Conservation (phyloP, 2,113 vertebrate genomes). For the Lontra canadensis region DNA sequence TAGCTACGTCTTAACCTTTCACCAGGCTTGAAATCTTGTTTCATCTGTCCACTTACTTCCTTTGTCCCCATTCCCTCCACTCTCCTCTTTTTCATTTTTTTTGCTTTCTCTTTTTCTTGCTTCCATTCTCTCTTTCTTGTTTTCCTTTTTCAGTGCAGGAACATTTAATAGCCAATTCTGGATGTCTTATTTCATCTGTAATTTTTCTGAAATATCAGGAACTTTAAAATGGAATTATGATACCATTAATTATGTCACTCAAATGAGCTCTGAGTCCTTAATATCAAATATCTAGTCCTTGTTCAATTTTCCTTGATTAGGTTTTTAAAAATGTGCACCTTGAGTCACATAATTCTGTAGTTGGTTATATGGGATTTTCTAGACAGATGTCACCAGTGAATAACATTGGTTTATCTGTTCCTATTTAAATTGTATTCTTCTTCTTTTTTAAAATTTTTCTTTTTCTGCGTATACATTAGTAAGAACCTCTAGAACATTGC, state of each 20-base stretch:
- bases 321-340: background rate
- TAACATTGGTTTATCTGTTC: background rate
- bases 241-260: background rate
- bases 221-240: background rate
- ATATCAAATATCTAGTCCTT: background rate
- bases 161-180: background rate
- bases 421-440: background rate
- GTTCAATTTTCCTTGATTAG: background rate
- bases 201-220: background rate
- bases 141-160: background rate
- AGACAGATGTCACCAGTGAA: background rate
- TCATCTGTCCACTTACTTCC: background rate
- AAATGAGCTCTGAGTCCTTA: background rate
- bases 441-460: no score
- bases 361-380: background rate
- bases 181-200: background rate
- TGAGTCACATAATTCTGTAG: background rate
- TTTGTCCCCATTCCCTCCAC: no score
- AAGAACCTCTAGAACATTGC: no score
- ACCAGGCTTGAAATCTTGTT: background rate
- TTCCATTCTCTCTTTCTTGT: no score
- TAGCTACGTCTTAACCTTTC: background rate
- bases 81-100: fast-evolving
- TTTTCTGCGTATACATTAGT: no score
- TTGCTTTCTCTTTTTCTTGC: background rate